A percentile compares a stretch with the other conserved stretches of the same genome.
Evolutionary conservation across 2,888 invertebrate genomes (phyloP).

Genomic region (Lomographa bimaculata): DNA sequence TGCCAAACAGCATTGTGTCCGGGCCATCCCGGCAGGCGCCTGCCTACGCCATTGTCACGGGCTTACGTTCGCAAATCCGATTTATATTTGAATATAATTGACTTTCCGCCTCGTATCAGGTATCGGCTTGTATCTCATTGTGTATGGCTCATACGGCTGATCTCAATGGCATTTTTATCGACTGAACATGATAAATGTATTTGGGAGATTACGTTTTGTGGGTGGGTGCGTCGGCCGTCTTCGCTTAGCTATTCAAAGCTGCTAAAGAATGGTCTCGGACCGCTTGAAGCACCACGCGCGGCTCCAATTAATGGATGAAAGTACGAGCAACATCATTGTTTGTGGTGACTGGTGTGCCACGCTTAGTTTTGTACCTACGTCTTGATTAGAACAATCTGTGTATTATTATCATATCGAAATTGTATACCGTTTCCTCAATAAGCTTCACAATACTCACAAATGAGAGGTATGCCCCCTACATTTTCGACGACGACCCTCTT

Average conservation of each 20-base stretch:
- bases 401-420: too few relatives aligned
- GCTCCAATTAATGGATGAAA: background rate
- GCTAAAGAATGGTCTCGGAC: slow-evolving; percentile 42
- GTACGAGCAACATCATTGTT: too few relatives aligned
- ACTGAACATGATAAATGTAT: slow-evolving; percentile 80
- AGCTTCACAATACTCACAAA: slow-evolving; percentile 16
- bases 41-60: slow-evolving; percentile 72
- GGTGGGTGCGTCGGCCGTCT: slow-evolving; percentile 49
- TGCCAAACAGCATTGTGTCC: slow-evolving; percentile 44
- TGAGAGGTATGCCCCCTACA: slow-evolving; percentile 12
- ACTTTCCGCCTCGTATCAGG: slow-evolving; percentile 77
- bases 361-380: too few relatives aligned
- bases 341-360: too few relatives aligned
- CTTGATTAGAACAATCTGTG: too few relatives aligned
- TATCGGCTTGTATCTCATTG: slow-evolving; percentile 73
- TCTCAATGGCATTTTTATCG: slow-evolving; percentile 81
- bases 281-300: slow-evolving; percentile 17
- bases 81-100: slow-evolving; percentile 84
- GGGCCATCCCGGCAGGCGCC: slow-evolving; percentile 53
- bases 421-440: too few relatives aligned
- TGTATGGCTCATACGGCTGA: slow-evolving; percentile 69
- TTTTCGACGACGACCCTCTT: slow-evolving; percentile 20
- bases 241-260: slow-evolving; percentile 48
- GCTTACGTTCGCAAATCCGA: slow-evolving; percentile 82
- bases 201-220: slow-evolving; percentile 73